Evolutionary conservation across 2,113 vertebrate species (phyloP).

Genomic region (Drymodes brunneopygia): DNA sequence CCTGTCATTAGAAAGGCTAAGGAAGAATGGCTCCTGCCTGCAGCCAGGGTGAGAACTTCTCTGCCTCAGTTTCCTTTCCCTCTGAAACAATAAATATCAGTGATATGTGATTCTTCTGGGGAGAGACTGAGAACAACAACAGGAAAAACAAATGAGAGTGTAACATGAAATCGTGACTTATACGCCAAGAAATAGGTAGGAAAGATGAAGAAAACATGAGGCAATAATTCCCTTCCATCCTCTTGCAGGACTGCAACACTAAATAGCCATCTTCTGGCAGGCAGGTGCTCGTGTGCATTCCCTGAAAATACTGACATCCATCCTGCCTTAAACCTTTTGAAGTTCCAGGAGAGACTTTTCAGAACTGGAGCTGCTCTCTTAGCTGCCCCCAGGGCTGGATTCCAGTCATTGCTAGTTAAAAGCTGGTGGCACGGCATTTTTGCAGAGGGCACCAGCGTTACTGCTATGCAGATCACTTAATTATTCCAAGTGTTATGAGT

Average conservation of each 20-base stretch:
- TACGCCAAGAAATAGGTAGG: neutral
- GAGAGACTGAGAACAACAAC: neutral
- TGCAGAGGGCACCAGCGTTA: neutral
- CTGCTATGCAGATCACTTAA: constrained; percentile 55
- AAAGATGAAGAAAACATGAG: neutral
- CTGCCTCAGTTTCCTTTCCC: neutral
- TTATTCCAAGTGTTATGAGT: constrained; percentile 38
- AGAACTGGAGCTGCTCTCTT: neutral
- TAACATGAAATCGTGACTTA: neutral
- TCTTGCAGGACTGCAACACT: neutral
- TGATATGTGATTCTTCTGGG: neutral
- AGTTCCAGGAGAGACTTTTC: neutral
- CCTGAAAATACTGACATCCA: neutral
- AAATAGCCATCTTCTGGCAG: neutral
- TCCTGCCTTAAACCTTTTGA: neutral
- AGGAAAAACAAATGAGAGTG: neutral
- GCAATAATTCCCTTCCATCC: neutral
- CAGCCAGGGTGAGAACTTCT: neutral
- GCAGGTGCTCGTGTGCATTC: neutral
- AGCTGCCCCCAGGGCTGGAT: neutral
- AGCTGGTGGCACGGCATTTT: neutral
- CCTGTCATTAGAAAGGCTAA: neutral
- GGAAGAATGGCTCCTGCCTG: neutral
- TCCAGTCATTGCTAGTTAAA: neutral
- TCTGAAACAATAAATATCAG: neutral